A percentile compares a stretch with the other conserved stretches of the same genome.
Conservation (phyloP, 2,888 invertebrate genomes). For the Microplitis manilae region DNA sequence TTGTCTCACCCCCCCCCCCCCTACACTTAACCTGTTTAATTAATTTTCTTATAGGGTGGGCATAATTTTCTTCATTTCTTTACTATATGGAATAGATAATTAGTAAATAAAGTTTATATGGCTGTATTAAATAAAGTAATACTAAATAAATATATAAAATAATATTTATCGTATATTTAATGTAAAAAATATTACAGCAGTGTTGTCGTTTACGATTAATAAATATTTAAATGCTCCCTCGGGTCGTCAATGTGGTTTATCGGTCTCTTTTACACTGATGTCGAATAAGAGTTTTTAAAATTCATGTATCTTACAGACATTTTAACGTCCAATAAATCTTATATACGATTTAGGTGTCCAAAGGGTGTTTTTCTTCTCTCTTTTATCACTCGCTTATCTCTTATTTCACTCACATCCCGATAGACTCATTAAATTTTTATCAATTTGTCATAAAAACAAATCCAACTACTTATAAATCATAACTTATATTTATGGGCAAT, state of each 20-base stretch:
- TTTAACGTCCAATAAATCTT: neutral
- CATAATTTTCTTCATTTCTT: too few relatives aligned
- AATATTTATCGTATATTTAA: neutral
- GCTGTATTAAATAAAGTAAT: too few relatives aligned
- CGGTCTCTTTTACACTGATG: conserved; percentile 30
- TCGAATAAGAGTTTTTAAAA: neutral
- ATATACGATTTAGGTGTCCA: neutral
- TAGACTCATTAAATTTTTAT: neutral
- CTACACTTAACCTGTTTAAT: too few relatives aligned
- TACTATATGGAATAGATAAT: too few relatives aligned
- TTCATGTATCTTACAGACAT: conserved; percentile 1
- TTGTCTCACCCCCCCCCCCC: too few relatives aligned
- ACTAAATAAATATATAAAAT: neutral
- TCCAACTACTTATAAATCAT: too few relatives aligned
- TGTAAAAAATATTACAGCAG: neutral
- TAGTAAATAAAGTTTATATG: too few relatives aligned
- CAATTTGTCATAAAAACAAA: neutral
- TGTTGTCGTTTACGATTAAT: conserved; percentile 55
- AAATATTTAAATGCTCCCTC: conserved; percentile 57
- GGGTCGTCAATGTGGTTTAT: conserved; percentile 49
- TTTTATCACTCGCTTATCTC: neutral
- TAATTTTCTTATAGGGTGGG: too few relatives aligned
- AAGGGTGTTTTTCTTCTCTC: neutral
- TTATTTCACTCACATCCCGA: neutral
- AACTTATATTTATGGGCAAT: too few relatives aligned